Evolutionary conservation across 2,113 vertebrate genomes (phyloP).

Genomic region (Pseudopipra pipra): DNA sequence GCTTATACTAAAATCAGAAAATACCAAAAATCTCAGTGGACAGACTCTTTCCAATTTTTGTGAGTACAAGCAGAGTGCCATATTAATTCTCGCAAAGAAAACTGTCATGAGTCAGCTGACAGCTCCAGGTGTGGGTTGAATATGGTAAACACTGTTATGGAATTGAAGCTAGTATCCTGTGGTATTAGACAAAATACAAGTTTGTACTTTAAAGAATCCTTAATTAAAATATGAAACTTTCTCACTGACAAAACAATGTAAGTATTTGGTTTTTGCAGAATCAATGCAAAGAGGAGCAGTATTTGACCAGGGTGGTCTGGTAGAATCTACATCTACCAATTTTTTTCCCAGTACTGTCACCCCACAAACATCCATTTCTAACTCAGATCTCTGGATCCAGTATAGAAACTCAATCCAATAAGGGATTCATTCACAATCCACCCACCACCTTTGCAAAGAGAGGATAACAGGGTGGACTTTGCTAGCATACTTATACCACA

Average conservation of each 20-base stretch:
- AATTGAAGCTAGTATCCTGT: not conserved
- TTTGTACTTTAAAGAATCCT: not conserved
- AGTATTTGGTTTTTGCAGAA: not conserved
- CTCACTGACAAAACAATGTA: not conserved
- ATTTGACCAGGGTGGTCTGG: not conserved
- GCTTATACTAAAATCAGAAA: not conserved
- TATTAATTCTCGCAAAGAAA: not conserved
- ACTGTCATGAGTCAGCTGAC: not conserved
- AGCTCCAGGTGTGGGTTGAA: not conserved
- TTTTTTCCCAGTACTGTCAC: not conserved
- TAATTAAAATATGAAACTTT: not conserved
- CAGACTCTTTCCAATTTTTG: not conserved
- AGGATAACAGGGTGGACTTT: not conserved
- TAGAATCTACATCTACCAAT: not conserved
- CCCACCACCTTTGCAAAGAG: not conserved
- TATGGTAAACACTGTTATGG: not conserved
- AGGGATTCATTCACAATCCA: not conserved
- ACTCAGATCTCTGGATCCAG: not conserved
- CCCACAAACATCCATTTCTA: not conserved
- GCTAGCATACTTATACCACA: not conserved
- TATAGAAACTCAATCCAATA: not conserved
- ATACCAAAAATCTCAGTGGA: not conserved
- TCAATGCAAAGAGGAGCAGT: not conserved
- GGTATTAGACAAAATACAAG: not conserved
- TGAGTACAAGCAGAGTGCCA: not conserved